Base-by-base conservation (phyloP, 2,113 vertebrate genomes). In the Phalacrocorax brasilianus region DNA sequence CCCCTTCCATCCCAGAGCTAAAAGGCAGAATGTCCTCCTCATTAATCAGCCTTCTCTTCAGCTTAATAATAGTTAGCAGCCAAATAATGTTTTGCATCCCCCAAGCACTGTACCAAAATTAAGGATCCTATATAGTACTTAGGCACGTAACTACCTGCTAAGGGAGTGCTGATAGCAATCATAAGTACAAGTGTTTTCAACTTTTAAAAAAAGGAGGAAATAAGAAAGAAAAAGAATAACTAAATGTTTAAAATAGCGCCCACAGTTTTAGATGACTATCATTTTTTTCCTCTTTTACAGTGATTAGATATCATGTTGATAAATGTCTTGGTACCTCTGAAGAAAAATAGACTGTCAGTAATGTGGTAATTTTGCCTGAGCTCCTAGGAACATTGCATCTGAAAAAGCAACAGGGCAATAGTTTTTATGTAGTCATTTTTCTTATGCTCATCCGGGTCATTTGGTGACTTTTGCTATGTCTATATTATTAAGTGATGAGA, bases 11-110 rank as follows among this genome's bases (percentile, higher is more conserved):
- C 33, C 40, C 2, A 7, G 22, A 89, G 11, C 62, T 84, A 65
- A 75, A 73, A 49, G 44, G 14, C 26, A 92, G 68, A 71, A 84
- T 75, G 32, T 6, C 40, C 71, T 77, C 76, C 62, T 95, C 68
- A 88, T 89, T 92, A 84, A 88, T 91, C 79, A 86, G 14, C 21
- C 38, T 91, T 80, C 73, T 65, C 73, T 81, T 93, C 59, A 88
- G 15, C 10, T 94, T 72, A 91, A 56, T 80, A 74, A 33, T 67
- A 93, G n/a, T 80, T 89, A 93, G 26, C 68, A 84, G 38, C 61
- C 50, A 84, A 40, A 91, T 50, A 87, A 75, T 58, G 38, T 2
- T 86, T 68, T 95, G 11, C 24, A 91, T 71, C 50, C 35, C 47
- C 24, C 44, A 85, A 90, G 55, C 32, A 70, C 27, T 53, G 24